Evolutionary conservation across 2,888 invertebrate species (phyloP).

Genomic region (Biston stratarius): DNA sequence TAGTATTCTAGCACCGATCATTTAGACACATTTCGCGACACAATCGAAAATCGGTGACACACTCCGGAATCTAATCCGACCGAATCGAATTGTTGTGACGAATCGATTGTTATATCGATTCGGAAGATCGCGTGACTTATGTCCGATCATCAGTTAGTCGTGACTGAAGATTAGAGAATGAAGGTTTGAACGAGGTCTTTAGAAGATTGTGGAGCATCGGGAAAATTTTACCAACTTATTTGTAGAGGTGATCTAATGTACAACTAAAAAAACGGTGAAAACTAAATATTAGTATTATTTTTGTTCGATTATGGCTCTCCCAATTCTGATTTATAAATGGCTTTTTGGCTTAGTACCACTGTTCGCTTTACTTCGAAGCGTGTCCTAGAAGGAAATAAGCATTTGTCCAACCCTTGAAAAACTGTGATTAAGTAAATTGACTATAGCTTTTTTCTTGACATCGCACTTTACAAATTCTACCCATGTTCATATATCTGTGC

Average conservation of each 20-base stretch:
- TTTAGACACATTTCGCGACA: not conserved
- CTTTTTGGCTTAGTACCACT: too few species aligned
- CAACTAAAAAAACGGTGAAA: not conserved
- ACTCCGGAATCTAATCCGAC: conserved; percentile 45
- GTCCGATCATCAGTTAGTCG: conserved; percentile 43
- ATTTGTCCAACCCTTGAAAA: too few species aligned
- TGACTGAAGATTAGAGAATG: conserved; percentile 40
- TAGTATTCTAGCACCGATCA: too few species aligned
- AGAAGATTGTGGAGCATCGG: not conserved
- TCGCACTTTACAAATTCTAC: too few species aligned
- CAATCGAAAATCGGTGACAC: conserved; percentile 40
- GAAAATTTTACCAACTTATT: not conserved
- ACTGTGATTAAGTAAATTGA: too few species aligned
- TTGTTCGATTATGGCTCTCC: too few species aligned
- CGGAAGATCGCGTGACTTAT: conserved; percentile 50
- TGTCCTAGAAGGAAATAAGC: too few species aligned
- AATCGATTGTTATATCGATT: conserved; percentile 50
- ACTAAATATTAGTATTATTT: too few species aligned
- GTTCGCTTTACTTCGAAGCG: too few species aligned
- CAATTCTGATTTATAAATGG: too few species aligned
- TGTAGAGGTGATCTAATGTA: not conserved
- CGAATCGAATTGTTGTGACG: conserved; percentile 48
- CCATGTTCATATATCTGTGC: too few species aligned
- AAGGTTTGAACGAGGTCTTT: not conserved
- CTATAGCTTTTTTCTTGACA: too few species aligned